Percentiles rank a stretch among this genome's conserved stretches.
These are phyloP conservation scores for Diplodus sargus DNA, from an alignment of 2,797 vertebrate genomes.

Conservation along the genomic window DNA sequence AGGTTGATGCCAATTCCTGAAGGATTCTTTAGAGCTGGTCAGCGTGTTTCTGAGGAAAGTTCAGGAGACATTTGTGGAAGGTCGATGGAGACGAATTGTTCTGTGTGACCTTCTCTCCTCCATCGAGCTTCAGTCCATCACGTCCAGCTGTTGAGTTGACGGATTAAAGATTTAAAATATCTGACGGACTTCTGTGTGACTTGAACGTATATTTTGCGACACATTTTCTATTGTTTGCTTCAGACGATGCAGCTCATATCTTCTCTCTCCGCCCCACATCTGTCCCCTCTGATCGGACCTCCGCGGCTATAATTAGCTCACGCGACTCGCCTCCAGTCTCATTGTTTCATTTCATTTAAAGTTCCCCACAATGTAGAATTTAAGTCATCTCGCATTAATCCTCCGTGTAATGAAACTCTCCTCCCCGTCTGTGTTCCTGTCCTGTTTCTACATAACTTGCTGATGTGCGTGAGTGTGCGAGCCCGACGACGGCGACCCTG, in stretches of 20 bases:
- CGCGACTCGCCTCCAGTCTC: neutral
- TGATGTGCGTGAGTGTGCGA: neutral
- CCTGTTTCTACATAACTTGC: neutral
- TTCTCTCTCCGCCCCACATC: neutral
- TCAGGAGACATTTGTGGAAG: too few species aligned
- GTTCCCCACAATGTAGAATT: conserved; percentile 1
- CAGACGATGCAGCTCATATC: too few species aligned
- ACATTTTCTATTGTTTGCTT: neutral
- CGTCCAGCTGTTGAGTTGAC: too few species aligned
- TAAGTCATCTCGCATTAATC: neutral
- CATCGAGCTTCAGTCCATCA: too few species aligned
- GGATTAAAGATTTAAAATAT: neutral
- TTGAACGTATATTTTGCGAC: neutral
- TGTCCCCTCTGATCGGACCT: neutral
- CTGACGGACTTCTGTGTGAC: neutral
- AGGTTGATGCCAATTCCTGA: neutral
- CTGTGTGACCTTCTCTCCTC: too few species aligned
- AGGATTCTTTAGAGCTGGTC: too few species aligned
- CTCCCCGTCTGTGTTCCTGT: neutral
- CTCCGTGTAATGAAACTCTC: neutral
- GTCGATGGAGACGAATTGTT: too few species aligned
- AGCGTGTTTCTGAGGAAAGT: too few species aligned
- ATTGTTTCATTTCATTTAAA: conserved; percentile 7
- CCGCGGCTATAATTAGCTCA: neutral
- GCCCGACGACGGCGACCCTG: conserved; percentile 4